Evolutionary conservation across 2,113 vertebrate species (phyloP).

Genomic region (Daubentonia madagascariensis): DNA sequence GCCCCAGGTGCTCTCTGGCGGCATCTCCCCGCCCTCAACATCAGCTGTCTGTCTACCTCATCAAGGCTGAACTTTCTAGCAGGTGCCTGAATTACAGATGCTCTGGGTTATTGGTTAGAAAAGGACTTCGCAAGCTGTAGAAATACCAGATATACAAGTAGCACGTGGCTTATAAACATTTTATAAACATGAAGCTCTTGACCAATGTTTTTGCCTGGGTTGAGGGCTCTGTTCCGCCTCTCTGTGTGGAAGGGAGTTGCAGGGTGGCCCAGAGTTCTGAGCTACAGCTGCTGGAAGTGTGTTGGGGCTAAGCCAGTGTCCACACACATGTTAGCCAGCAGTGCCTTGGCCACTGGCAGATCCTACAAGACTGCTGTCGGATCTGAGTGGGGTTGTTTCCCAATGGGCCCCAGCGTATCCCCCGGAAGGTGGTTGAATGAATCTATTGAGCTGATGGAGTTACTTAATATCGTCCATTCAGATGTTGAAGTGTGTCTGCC

Average conservation of each 20-base stretch:
- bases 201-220: not conserved
- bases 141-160: too few relatives aligned
- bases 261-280: not conserved
- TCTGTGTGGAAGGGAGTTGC: not conserved
- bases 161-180: accelerated
- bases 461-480: accelerated
- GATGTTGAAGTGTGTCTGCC: not conserved
- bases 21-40: too few relatives aligned
- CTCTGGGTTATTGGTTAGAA: not conserved
- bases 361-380: accelerated
- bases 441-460: accelerated
- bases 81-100: not conserved
- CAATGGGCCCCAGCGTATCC: not conserved
- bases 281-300: not conserved
- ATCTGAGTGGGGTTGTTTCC: not conserved
- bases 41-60: accelerated
- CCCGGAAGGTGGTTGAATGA: accelerated
- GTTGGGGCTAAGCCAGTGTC: accelerated
- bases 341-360: accelerated
- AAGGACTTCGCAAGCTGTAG: not conserved
- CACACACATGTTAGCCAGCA: accelerated
- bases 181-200: not conserved
- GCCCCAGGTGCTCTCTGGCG: not conserved
- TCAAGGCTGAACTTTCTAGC: not conserved
- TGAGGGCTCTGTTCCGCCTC: not conserved